Base-by-base conservation (phyloP, 2,797 vertebrate genomes). In the Cyprinodon diabolis region DNA sequence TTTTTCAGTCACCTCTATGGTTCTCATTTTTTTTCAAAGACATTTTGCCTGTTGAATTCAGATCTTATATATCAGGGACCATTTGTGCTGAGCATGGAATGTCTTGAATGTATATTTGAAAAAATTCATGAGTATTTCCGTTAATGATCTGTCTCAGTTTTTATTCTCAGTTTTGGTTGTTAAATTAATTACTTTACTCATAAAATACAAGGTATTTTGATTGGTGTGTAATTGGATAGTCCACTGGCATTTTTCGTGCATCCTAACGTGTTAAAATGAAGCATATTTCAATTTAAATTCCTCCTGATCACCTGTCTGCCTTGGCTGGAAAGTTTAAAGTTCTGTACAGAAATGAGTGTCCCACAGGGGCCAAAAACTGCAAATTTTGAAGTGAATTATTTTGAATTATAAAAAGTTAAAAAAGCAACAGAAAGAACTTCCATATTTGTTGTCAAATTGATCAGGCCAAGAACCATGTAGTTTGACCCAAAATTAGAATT, bases 1-100 rank as follows among this genome's bases (percentile, higher is more conserved):
- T 93, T 94, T 92, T 93, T 94, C 93, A 88, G 86, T 93, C 90
- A 92, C 90, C 91, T 90, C 90, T 72, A 58, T 90, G 90, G 91
- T 89, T 88, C 83, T 90, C 93, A 94, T 94, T 94, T 93, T 89
- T 91, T 92, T 92, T 94, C 86, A 91, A 78, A 83, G 66, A 74
- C 54, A 82, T 68, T 78, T 88, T 83, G 86, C 84, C 86, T 82
- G 84, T 88, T 82, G 94, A 95, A 94, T 95, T 84, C 88, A 92
- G 91, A 94, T 93, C 79, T 73, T 83, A 78, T 75, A 82, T 86
- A 90, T 92, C 87, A 78, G 87, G 87, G 89, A 92, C 81, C 73
- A 76, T 68, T 76, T 71, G 72, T 75, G 76, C 69, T 71, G 76
- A 68, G 60, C 57, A 62, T 58, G 68, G 79, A 72, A 74, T 74